Evolutionary conservation across 2,888 invertebrate species (phyloP), one percentile per base, ranked within the genome.

Genomic region (Melanotus villosus): DNA sequence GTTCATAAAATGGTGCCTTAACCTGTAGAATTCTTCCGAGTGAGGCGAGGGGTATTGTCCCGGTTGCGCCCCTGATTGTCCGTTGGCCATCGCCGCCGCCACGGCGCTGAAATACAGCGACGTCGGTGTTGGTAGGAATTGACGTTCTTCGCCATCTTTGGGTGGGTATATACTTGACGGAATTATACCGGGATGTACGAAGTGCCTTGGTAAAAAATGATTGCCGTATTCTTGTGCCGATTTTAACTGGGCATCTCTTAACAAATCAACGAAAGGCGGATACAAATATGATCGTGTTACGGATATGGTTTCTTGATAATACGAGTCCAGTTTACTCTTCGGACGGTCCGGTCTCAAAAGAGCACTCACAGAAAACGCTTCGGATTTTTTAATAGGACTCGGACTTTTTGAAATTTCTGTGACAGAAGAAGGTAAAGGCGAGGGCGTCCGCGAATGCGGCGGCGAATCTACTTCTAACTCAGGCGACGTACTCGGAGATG

Each of bases 291-390:
- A 90, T 80, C 90, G 84, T 64, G 87, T 86, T 1, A 87, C 86
- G 32, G 84, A 85, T 62, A 87, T 85, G n/a, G 86, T 86, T 77
- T 86, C 86, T 66, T 84, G 84, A 73, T 84, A 85, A 68, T 87
- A 83, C 65, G 85, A 81, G 73, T 86, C 85, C 70, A 82, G 82
- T 70, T 79, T 80, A 54, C 76, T 80, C 67, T 84, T 84, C 0
- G 84, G 93, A 41, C 92, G 91, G 81, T 95, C 95, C 64, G 95
- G 93, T 83, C 93, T 88, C 50, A 95, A 84, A 32, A 95, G 85
- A 0, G 95, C 95, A 72, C 92, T 93, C 38, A 95, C 94, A 62
- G 94, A 94, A 84, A 95, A 95, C 19, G 92, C 89, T 85, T 94
- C 94, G 10, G 93, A 94, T 86, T 92, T 90, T 83, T 92, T 92